A percentile compares a stretch with the other conserved stretches of the same genome.
phyloP scores from a whole-genome alignment of 2,113 vertebrate species.

The Atherinomorus stipes region DNA sequence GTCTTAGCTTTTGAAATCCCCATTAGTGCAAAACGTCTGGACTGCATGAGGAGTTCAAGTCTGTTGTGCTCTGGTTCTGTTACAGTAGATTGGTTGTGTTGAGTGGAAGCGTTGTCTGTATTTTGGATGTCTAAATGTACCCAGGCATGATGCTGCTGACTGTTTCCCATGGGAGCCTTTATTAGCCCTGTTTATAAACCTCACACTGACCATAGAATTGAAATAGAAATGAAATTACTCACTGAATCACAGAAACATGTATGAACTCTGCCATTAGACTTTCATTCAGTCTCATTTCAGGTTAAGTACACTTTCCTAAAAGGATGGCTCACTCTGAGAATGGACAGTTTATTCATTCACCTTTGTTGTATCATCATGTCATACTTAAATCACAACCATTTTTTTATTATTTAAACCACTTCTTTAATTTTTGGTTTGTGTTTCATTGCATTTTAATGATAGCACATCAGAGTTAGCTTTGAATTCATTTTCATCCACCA shows the following conservation, averaged over 20 bases:
- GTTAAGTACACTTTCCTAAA: conserved; percentile 50
- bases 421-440: conserved; percentile 41
- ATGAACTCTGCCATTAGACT: conserved; percentile 29
- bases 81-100: conserved; percentile 37
- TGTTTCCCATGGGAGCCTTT: conserved; percentile 27
- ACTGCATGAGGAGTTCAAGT: conserved; percentile 24
- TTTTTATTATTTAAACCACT: conserved; percentile 46
- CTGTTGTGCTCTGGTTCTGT: conserved; percentile 33
- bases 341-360: conserved; percentile 38
- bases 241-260: background rate
- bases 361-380: conserved; percentile 37
- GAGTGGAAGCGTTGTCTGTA: conserved; percentile 39
- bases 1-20: background rate
- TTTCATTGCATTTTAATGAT: conserved; percentile 37
- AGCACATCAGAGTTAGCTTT: conserved; percentile 42
- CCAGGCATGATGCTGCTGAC: conserved; percentile 29
- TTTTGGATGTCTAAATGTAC: conserved; percentile 43
- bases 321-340: conserved; percentile 53
- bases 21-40: conserved; percentile 21
- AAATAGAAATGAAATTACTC: background rate
- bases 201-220: conserved; percentile 22
- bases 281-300: conserved; percentile 43
- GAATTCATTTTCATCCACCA: conserved; percentile 44
- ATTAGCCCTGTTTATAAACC: conserved; percentile 36
- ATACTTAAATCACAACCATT: conserved; percentile 20